Evolutionary conservation across 2,113 vertebrate species (phyloP).

Genomic region (Pardalotus punctatus): DNA sequence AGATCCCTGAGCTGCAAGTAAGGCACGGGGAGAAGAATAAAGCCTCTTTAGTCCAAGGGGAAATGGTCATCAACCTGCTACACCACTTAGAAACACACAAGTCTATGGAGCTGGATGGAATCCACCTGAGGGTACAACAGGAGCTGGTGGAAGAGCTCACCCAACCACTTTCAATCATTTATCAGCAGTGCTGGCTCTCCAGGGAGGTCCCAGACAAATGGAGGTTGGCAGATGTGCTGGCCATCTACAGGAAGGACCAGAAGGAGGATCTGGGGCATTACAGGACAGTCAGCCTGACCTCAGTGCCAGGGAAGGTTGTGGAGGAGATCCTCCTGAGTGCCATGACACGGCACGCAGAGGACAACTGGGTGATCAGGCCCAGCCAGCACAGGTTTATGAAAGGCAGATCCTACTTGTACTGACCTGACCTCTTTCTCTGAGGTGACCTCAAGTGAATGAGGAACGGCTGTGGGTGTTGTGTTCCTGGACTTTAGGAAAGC

Average conservation of each 20-base stretch:
- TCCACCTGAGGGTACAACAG: neutral
- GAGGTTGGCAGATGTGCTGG: neutral
- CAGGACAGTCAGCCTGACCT: neutral
- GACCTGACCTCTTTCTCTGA: neutral
- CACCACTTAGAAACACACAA: neutral
- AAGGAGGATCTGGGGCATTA: neutral
- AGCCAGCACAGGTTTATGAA: neutral
- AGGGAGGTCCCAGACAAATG: neutral
- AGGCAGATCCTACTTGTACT: neutral
- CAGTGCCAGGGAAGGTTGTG: neutral
- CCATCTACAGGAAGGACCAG: neutral
- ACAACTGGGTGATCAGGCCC: neutral
- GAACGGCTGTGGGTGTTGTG: neutral
- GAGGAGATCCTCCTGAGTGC: neutral
- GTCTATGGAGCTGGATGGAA: rapidly evolving
- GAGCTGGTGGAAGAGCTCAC: neutral
- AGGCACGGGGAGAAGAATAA: neutral
- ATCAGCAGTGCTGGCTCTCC: neutral
- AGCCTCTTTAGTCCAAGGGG: neutral
- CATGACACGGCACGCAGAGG: rapidly evolving
- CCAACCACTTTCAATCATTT: neutral
- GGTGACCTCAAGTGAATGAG: neutral
- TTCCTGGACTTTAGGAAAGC: neutral
- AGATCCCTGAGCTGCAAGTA: neutral
- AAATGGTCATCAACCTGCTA: neutral